Percentiles rank a stretch among this genome's conserved stretches.
Evolutionary conservation across 1,140 invertebrate species (phyloP).

Genomic region (Heliconius hewitsoni): DNA sequence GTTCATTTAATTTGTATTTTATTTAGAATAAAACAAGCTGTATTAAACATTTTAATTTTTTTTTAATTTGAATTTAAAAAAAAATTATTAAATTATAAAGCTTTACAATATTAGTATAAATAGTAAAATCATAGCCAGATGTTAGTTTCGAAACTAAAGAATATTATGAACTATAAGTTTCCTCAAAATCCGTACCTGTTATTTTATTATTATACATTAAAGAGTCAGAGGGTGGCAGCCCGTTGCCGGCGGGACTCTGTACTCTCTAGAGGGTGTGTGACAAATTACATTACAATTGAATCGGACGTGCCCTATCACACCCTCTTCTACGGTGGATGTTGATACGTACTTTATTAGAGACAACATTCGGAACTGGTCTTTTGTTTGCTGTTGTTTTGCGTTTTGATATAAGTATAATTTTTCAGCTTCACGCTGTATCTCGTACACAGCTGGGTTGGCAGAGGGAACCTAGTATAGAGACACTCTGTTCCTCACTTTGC

Average conservation of each 20-base stretch:
- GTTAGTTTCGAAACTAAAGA: neutral
- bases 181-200: slow-evolving; percentile 19
- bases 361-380: neutral
- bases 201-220: slow-evolving; percentile 21
- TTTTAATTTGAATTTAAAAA: too few relatives aligned
- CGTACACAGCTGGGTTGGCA: too few relatives aligned
- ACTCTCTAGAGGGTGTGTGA: slow-evolving; percentile 44
- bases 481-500: too few relatives aligned
- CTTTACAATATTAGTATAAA: too few relatives aligned
- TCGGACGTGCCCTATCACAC: slow-evolving; percentile 47
- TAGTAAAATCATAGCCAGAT: too few relatives aligned
- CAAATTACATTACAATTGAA: slow-evolving; percentile 67
- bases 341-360: slow-evolving; percentile 24
- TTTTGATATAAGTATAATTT: neutral
- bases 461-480: too few relatives aligned
- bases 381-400: neutral
- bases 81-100: too few relatives aligned
- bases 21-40: too few relatives aligned
- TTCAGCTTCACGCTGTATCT: neutral
- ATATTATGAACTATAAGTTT: neutral
- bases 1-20: too few relatives aligned
- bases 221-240: slow-evolving; percentile 20
- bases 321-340: slow-evolving; percentile 17
- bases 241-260: neutral
- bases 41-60: too few relatives aligned